Evolutionary conservation across 2,888 invertebrate species (phyloP), one percentile per base, ranked within the genome.

Genomic region (Leucophenga montana): DNA sequence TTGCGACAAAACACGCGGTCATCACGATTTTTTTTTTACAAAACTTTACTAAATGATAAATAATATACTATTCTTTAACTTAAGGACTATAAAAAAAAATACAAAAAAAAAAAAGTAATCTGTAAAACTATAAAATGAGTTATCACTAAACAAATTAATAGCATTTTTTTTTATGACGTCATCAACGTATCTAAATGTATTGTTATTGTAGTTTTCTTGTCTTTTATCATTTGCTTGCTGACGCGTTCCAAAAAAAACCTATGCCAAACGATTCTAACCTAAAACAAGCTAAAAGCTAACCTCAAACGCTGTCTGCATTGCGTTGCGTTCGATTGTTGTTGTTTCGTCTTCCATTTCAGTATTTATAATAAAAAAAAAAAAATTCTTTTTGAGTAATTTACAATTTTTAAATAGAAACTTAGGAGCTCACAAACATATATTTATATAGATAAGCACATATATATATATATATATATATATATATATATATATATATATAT

Each of bases 291-390:
- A 39, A 59, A 59, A 39, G 13, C 33, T 59, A 59, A 59, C 33
- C 31, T 22, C 20, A 46, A 22, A 39, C 14, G 8, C 67, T 44
- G n/a, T 22, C 31, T n/a, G n/a, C 33, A 83, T 67, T 83, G n/a
- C n/a, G n/a, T n/a, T n/a, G n/a, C n/a, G n/a, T 71, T 78, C 78
- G 75, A 75, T 68, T 71, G 78, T 73, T 76, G 75, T 73, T 79
- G 68, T 72, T 80, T 75, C n/a, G n/a, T 77, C 81, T 67, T 78
- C 81, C 75, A 75, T 83, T 76, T 76, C 79, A 72, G 73, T 72
- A 73, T 82, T 69, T 73, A 72, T 80, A 73, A 74, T 78, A 46
- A 77, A 79, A 71, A n/a, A n/a, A n/a, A n/a, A n/a, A 79, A 82
- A 73, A 75, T 64, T 20, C 20, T 20, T 44, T 46, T n/a, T 77